Percentiles rank a stretch among this genome's conserved stretches.
These are phyloP conservation scores for Aix galericulata DNA, from an alignment of 2,113 vertebrate species.

Conservation along the genomic window DNA sequence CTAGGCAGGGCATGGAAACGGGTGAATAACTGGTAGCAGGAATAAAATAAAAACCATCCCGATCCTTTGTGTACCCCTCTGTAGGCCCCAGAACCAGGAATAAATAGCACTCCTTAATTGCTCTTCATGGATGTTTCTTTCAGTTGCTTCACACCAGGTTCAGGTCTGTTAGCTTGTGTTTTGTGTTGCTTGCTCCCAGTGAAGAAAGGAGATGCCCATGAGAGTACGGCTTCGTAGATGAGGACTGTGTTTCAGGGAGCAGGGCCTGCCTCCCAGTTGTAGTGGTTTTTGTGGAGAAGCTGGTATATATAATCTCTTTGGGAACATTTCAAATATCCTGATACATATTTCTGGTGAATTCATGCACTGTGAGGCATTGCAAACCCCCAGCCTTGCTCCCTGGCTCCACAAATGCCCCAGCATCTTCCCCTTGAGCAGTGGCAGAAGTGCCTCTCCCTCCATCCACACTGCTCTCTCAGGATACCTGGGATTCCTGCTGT, in stretches of 20 bases:
- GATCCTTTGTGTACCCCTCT: neutral
- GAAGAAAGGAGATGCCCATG: neutral
- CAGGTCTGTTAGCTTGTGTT: neutral
- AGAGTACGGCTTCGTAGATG: neutral
- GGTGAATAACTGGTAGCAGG: neutral
- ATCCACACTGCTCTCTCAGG: neutral
- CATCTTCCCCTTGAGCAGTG: neutral
- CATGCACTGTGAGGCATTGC: neutral
- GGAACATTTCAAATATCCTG: neutral
- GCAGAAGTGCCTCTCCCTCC: neutral
- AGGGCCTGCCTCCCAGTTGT: neutral
- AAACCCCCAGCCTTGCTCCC: neutral
- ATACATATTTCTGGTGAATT: neutral
- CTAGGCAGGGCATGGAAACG: neutral
- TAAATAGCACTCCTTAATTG: rapidly evolving
- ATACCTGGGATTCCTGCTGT: neutral
- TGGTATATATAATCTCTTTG: rapidly evolving
- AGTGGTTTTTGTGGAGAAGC: neutral
- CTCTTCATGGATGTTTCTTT: neutral
- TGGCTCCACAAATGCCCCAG: neutral
- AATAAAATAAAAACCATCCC: neutral
- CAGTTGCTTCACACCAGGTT: rapidly evolving
- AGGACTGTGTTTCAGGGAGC: neutral
- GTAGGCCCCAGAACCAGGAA: rapidly evolving
- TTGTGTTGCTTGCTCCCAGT: neutral